Evolutionary conservation across 2,113 vertebrate species (phyloP).

Genomic region (Acinonyx jubatus): DNA sequence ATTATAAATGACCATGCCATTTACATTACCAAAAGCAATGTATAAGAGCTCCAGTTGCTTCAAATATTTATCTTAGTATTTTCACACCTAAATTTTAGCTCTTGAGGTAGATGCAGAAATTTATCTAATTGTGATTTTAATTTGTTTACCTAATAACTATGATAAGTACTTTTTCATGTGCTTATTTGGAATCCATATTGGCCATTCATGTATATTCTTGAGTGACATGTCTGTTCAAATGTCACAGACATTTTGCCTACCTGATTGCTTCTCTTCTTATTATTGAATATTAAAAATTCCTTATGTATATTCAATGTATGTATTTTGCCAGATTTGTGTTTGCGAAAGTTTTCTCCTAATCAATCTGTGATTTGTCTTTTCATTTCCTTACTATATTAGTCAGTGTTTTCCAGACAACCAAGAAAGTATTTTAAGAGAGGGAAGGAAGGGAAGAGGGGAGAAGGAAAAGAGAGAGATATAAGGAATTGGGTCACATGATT

Average conservation of each 20-base stretch:
- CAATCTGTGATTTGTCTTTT: background rate
- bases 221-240: background rate
- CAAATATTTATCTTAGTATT: background rate
- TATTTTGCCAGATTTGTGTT: background rate
- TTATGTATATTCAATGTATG: background rate
- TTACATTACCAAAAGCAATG: background rate
- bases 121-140: background rate
- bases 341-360: background rate
- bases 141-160: background rate
- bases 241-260: background rate
- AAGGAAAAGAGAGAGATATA: background rate
- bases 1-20: background rate
- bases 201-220: background rate
- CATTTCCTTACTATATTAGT: background rate
- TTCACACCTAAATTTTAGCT: background rate
- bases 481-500: background rate
- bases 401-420: background rate
- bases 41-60: background rate
- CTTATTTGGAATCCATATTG: background rate
- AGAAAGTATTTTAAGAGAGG: background rate
- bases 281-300: background rate
- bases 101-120: background rate
- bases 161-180: background rate
- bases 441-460: background rate
- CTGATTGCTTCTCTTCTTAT: background rate